phyloP scores from a whole-genome alignment of 2,797 vertebrate species.

The Rhincodon typus region DNA sequence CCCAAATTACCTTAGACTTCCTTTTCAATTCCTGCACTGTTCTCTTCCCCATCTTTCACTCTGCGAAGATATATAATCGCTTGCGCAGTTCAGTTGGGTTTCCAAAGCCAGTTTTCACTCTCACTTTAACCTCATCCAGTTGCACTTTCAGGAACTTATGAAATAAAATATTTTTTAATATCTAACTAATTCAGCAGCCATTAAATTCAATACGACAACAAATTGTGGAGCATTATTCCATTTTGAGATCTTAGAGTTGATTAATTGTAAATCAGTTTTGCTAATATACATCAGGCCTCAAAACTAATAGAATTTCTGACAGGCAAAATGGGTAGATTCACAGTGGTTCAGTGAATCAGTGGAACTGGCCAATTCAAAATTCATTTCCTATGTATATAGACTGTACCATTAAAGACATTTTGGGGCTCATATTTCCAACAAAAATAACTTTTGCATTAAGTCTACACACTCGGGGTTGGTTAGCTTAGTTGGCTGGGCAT shows the following conservation, averaged over 20 bases:
- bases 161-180: background rate
- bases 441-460: background rate
- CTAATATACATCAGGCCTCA: background rate
- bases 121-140: background rate
- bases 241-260: background rate
- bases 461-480: background rate
- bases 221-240: background rate
- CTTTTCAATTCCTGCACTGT: background rate
- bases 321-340: background rate
- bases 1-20: background rate
- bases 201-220: background rate
- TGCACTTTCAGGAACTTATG: background rate
- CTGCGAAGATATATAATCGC: background rate
- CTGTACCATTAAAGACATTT: background rate
- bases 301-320: background rate
- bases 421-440: background rate
- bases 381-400: background rate
- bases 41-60: background rate
- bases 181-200: background rate
- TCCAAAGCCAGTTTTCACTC: background rate
- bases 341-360: background rate
- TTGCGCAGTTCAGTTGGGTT: background rate
- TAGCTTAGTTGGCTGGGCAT: too few relatives aligned
- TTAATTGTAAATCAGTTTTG: background rate
- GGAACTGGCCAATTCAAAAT: background rate